These are phyloP conservation scores for Tethya wilhelma DNA, from an alignment of 37 sponge, comb jelly and placozoan genomes.

Conservation along the genomic window DNA sequence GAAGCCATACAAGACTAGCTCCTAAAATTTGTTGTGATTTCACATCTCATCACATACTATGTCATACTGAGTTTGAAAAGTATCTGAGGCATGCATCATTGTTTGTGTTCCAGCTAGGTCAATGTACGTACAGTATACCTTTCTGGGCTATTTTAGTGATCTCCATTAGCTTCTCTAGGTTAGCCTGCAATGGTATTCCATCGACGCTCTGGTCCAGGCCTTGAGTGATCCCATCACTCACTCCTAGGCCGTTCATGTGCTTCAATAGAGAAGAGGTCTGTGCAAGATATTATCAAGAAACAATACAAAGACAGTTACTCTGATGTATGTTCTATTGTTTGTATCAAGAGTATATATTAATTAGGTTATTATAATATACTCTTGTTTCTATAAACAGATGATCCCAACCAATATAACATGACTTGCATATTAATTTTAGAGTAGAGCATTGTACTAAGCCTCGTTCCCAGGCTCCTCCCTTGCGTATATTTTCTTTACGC, in stretches of 20 bases:
- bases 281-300: neutral
- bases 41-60: too few species aligned
- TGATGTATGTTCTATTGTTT: neutral
- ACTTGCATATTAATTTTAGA: too few species aligned
- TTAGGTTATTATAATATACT: neutral
- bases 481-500: too few species aligned
- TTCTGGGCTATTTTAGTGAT: slow-evolving; percentile 13
- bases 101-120: neutral
- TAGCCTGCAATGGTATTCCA: slow-evolving; percentile 48
- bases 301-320: neutral
- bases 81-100: too few species aligned
- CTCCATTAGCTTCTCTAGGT: slow-evolving; percentile 46
- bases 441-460: too few species aligned
- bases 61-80: too few species aligned
- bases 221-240: slow-evolving; percentile 69
- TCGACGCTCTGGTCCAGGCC: slow-evolving; percentile 67
- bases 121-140: too few species aligned
- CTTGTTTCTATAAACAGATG: neutral
- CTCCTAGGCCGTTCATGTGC: slow-evolving; percentile 57
- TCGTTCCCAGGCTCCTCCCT: too few species aligned
- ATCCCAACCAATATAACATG: neutral
- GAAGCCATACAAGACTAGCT: too few species aligned
- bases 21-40: too few species aligned
- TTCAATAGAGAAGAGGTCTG: slow-evolving; percentile 51
- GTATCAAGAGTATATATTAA: neutral